Evolutionary conservation across 1,140 invertebrate genomes (phyloP).

Genomic region (Drosophila oshimai): DNA sequence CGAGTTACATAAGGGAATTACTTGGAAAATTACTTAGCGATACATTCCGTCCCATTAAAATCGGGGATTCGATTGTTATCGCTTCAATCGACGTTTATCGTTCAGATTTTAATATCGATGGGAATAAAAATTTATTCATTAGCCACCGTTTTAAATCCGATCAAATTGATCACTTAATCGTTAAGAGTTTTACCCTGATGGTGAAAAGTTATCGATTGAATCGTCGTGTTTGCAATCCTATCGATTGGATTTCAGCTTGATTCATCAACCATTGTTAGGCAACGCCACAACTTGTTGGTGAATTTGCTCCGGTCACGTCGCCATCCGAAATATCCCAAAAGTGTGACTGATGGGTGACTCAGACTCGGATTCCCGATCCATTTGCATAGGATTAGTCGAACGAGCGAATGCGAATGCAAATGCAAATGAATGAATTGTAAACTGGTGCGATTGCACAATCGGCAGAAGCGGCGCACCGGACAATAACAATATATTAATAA

Average conservation of each 20-base stretch:
- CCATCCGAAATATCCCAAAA: constrained; percentile 19
- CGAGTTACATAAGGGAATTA: background rate
- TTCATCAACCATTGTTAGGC: background rate
- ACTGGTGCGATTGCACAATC: constrained; percentile 13
- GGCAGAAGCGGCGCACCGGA: background rate
- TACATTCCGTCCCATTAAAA: background rate
- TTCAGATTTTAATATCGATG: background rate
- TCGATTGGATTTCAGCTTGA: background rate
- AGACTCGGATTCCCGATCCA: constrained; percentile 33
- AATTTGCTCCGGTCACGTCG: constrained; percentile 17
- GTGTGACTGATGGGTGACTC: constrained; percentile 21
- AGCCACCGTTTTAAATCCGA: too few species aligned
- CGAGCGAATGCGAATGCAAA: constrained; percentile 1
- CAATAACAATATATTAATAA: constrained; percentile 34
- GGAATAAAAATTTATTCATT: background rate
- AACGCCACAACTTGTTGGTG: constrained; percentile 5
- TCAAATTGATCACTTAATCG: too few species aligned
- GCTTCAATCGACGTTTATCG: background rate
- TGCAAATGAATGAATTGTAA: constrained; percentile 18
- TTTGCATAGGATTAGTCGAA: constrained; percentile 27
- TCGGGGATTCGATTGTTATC: background rate
- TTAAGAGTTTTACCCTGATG: too few species aligned
- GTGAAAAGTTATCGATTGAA: background rate
- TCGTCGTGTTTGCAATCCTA: background rate
- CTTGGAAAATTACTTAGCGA: background rate